phyloP scores from a whole-genome alignment of 2,888 invertebrate genomes.

The Corbicula japonica region DNA sequence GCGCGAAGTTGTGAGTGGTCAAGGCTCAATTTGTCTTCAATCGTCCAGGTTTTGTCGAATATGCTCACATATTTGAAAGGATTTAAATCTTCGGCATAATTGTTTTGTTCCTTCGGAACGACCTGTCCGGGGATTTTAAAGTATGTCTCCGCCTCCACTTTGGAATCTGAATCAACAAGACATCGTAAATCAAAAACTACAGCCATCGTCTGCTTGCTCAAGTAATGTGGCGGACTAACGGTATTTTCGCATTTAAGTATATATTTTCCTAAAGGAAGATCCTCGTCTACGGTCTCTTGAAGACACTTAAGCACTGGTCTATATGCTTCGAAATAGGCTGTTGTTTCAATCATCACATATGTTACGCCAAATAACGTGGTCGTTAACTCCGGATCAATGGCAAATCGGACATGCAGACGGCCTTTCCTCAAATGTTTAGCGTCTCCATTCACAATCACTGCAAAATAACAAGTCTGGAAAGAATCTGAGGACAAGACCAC shows the following conservation, averaged over 20 bases:
- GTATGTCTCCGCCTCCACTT: too few species aligned
- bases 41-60: conserved; percentile 7
- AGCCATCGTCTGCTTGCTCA: not conserved
- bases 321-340: conserved; percentile 94
- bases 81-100: too few species aligned
- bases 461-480: conserved; percentile 91
- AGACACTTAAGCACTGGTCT: conserved; percentile 91
- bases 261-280: conserved; percentile 68
- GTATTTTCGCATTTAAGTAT: conserved; percentile 64
- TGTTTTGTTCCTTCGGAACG: too few species aligned
- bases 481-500: conserved; percentile 91
- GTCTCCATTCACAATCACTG: conserved; percentile 87
- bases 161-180: not conserved
- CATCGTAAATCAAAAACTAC: not conserved
- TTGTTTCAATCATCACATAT: conserved; percentile 91
- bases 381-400: conserved; percentile 38
- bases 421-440: conserved; percentile 63
- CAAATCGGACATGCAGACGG: conserved; percentile 66
- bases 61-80: not conserved
- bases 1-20: conserved; percentile 82
- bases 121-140: too few species aligned
- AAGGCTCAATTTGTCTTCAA: conserved; percentile 61
- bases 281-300: conserved; percentile 87
- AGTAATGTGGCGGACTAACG: conserved; percentile 61
- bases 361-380: conserved; percentile 24